Base-by-base conservation (phyloP, 2,797 vertebrate species). In the Betta splendens region DNA sequence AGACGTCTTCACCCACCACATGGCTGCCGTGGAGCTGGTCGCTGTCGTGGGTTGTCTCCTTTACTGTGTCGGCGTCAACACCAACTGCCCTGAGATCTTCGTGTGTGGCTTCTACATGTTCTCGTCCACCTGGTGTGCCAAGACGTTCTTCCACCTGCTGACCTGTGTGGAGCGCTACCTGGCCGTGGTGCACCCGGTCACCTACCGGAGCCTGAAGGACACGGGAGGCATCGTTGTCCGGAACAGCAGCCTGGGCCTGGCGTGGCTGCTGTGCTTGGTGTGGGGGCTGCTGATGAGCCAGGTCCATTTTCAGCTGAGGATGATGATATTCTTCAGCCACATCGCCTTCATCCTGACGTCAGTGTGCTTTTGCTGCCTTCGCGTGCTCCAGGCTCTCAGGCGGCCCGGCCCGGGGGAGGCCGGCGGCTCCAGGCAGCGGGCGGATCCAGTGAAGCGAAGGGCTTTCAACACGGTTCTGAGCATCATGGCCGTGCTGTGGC, bases 1-100 rank as follows among this genome's bases (percentile, higher is more conserved):
- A 0, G 64, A 79, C 22, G 1, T 52, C 50, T 42, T 75, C 40
- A 53, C 65, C 35, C 66, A n/a, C 11, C 25, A 80, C 45, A 12
- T 49, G 15, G 23, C 37, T 0, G 2, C 5, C 3, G 29, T 72
- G 46, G 45, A 76, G 17, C 4, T 64, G 15, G 2, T 5, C 0
- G 12, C 11, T 0, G 2, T 31, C 2, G 2, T 55, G 4, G 46
- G 1, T 0, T 32, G 1, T 12, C 0, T 17, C 1, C 3, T 43
- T 5, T 25, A 10, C 16, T 16, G 7, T 2, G 0, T 9, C 1
- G 11, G 20, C 2, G 0, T 3, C 1, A 4, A 12, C 7, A 0
- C 2, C 9, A 15, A 22, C 2, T 1, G 3, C 1, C 6, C 1
- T 0, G 0, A 8, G 18, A 2, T 23, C 37, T 20, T 28, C 5